These are phyloP conservation scores for Eristalis tenax DNA, from an alignment of 2,888 invertebrate genomes.

Conservation along the genomic window DNA sequence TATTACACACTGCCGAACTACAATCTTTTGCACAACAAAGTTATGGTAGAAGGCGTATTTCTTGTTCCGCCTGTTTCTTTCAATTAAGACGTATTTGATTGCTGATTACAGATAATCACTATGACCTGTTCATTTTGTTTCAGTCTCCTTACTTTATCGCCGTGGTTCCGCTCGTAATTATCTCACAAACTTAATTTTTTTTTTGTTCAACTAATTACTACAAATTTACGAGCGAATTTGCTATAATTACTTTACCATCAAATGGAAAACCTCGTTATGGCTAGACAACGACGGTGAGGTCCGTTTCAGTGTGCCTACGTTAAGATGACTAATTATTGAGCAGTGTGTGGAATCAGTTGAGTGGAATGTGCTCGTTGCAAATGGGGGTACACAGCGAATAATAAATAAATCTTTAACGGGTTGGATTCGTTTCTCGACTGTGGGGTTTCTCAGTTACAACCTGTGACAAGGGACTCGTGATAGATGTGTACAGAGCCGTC, in stretches of 20 bases:
- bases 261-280: neutral
- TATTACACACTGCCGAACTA: neutral
- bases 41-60: neutral
- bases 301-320: neutral
- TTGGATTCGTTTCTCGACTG: neutral
- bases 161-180: conserved; percentile 27
- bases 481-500: neutral
- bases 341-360: neutral
- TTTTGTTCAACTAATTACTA: conserved; percentile 20
- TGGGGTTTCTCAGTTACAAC: neutral
- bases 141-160: conserved; percentile 2
- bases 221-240: conserved; percentile 37
- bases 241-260: conserved; percentile 29
- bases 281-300: neutral
- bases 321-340: conserved; percentile 27
- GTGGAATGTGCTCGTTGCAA: neutral
- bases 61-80: neutral
- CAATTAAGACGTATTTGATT: neutral
- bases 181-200: conserved; percentile 22
- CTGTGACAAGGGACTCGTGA: neutral
- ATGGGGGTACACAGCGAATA: neutral
- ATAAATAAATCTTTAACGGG: neutral
- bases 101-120: neutral
- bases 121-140: neutral
- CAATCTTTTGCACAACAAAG: neutral